phyloP scores from a whole-genome alignment of 2,888 invertebrate genomes.

The Nasonia oneida region DNA sequence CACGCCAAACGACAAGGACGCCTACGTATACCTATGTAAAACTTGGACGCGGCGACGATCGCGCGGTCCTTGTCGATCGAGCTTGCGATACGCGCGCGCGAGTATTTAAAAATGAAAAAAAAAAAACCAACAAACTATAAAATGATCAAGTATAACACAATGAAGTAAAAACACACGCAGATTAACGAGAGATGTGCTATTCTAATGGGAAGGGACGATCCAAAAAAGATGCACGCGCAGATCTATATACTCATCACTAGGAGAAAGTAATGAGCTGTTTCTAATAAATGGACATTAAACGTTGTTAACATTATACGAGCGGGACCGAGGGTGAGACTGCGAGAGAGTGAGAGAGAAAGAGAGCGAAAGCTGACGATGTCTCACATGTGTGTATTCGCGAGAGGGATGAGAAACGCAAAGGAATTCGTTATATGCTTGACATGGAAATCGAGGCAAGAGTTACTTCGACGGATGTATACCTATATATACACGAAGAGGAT shows the following conservation, averaged over 20 bases:
- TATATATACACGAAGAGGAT: background rate
- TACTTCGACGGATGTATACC: background rate
- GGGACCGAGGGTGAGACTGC: constrained; percentile 41
- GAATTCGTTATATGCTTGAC: background rate
- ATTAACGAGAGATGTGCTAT: background rate
- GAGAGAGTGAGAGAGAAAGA: constrained; percentile 30
- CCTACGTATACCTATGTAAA: background rate
- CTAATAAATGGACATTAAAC: constrained; percentile 72
- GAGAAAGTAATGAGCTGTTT: constrained; percentile 70
- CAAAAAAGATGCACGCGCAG: background rate
- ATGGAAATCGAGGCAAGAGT: background rate
- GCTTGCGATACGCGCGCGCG: constrained; percentile 48
- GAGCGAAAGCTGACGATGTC: background rate
- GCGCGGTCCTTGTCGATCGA: constrained; percentile 28
- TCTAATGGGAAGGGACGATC: background rate
- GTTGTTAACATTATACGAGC: constrained; percentile 69
- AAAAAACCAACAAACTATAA: constrained; percentile 42
- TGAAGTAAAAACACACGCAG: background rate
- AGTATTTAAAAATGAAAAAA: background rate
- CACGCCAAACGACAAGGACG: background rate
- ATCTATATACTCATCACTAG: constrained; percentile 70
- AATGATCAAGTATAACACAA: constrained; percentile 32
- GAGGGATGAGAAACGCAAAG: background rate
- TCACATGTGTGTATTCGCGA: background rate
- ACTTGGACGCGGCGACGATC: background rate